Evolutionary conservation across 2,888 invertebrate genomes (phyloP), one percentile per base, ranked within the genome.

Genomic region (Orchesellides sinensis): DNA sequence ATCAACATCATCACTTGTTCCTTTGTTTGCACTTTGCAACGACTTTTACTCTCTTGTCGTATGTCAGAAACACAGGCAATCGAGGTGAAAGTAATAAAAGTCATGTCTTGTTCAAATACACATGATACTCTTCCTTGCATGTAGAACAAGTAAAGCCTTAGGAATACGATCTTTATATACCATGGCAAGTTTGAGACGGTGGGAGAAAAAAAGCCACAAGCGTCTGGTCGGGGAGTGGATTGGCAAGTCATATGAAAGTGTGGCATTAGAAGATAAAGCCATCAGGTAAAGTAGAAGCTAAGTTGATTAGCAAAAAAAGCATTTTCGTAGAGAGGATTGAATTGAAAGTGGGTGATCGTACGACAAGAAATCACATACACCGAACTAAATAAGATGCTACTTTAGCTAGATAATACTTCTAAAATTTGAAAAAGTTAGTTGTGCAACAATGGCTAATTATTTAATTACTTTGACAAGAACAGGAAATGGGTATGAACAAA

Each of bases 71-170:
- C 35, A 68, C 29, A 35, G 66, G 21, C 6, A 56, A 65, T 66
- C 54, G 81, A 81, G 81, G 81, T 81, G 81, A 81, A 81, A 81
- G 81, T 69, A 73, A 74, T 81, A 81, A 81, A 81, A 73, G 74
- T 81, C 74, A 52, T 19, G 29, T 21, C 61, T 49, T 61, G 17
- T 70, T 70, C 47, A 68, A 68, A 56, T 66, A 5, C 52, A 21
- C 19, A 19, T 35, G n/a, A n/a, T 21, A 59, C 49, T n/a, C 8
- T 49, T 49, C 49, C 49, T 49, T 49, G 1, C n/a, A n/a, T n/a
- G n/a, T n/a, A n/a, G n/a, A n/a, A n/a, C n/a, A n/a, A n/a, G n/a
- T n/a, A n/a, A n/a, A n/a, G n/a, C n/a, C n/a, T n/a, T n/a, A n/a
- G n/a, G n/a, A n/a, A n/a, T n/a, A n/a, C n/a, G n/a, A n/a, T n/a